These are phyloP conservation scores for Corythornis leucogaster DNA, from an alignment of 2,797 vertebrate genomes.

Conservation along the genomic window DNA sequence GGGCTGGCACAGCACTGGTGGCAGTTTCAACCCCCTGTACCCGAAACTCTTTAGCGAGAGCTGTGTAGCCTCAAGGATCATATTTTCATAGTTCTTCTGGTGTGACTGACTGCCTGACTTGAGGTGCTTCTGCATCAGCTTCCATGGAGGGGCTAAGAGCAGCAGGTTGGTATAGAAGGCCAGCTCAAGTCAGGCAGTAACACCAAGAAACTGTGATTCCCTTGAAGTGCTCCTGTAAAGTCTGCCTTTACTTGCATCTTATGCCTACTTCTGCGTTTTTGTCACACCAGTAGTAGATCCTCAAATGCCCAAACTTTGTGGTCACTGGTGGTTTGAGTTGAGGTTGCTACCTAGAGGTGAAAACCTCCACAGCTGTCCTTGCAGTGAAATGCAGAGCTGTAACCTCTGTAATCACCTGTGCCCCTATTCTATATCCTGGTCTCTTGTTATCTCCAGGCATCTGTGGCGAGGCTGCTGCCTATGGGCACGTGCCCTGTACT, in stretches of 20 bases:
- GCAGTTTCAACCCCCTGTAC: background rate
- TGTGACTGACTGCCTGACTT: background rate
- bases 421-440: background rate
- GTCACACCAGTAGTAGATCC: background rate
- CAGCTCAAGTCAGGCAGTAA: background rate
- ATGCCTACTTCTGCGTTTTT: background rate
- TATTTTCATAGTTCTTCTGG: background rate
- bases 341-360: background rate
- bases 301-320: background rate
- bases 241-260: background rate
- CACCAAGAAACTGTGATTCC: background rate
- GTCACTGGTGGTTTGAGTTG: background rate
- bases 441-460: background rate
- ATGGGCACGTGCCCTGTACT: accelerated
- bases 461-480: background rate
- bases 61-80: background rate
- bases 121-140: background rate
- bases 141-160: background rate
- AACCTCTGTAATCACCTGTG: accelerated
- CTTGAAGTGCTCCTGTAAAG: background rate
- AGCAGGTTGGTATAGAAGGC: background rate
- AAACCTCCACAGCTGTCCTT: background rate
- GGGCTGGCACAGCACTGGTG: background rate
- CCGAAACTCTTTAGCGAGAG: background rate
- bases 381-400: background rate